These are phyloP conservation scores for Helogale parvula DNA, from an alignment of 2,113 vertebrate genomes.

Conservation along the genomic window DNA sequence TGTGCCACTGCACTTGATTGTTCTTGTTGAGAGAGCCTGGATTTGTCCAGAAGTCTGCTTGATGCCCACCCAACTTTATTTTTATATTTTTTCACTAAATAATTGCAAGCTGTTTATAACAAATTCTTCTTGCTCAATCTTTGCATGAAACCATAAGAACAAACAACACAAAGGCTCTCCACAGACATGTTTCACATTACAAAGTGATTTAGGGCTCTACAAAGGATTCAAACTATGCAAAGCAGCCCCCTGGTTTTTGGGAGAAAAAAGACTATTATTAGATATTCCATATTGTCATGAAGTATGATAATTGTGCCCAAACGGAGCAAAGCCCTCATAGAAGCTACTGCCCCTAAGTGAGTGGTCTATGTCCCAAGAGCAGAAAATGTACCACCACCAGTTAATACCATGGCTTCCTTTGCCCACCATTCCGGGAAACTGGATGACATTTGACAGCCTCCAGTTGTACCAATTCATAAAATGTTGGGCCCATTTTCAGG, in stretches of 20 bases:
- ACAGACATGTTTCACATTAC: slow-evolving; percentile 65
- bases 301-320: background rate
- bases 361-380: background rate
- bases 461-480: background rate
- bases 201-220: slow-evolving; percentile 54
- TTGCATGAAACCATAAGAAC: slow-evolving; percentile 62
- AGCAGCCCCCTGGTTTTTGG: slow-evolving; percentile 20
- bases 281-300: background rate
- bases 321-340: background rate
- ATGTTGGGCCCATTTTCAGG: background rate
- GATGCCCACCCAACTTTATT: slow-evolving; percentile 63
- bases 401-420: background rate
- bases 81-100: slow-evolving; percentile 59
- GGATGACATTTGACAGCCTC: background rate
- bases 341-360: background rate
- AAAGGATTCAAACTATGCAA: slow-evolving; percentile 57
- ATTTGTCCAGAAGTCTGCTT: slow-evolving; percentile 45
- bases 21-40: slow-evolving; percentile 4
- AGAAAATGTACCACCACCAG: background rate
- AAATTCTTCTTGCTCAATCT: slow-evolving; percentile 71
- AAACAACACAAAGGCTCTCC: slow-evolving; percentile 45
- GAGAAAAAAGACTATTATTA: slow-evolving; percentile 56
- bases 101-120: slow-evolving; percentile 70
- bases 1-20: background rate
- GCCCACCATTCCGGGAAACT: background rate